These are phyloP conservation scores for Drosophila ustulata DNA, from an alignment of 2,888 invertebrate species.

Conservation along the genomic window DNA sequence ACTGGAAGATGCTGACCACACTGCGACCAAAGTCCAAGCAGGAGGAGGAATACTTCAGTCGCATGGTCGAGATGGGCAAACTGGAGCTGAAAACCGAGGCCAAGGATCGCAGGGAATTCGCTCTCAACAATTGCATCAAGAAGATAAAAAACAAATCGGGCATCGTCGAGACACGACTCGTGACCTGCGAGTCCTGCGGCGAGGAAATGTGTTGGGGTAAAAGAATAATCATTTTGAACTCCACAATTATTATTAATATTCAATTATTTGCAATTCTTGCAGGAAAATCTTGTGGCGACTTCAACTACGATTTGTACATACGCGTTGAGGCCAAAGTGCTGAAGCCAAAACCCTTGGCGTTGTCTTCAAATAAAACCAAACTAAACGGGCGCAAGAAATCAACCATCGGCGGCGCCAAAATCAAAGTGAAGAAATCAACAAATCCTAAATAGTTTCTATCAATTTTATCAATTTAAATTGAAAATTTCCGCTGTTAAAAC, in stretches of 20 bases:
- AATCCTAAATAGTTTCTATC: constrained; percentile 41
- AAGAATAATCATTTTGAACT: too few relatives aligned
- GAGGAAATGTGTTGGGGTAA: constrained; percentile 93
- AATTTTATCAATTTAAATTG: too few relatives aligned
- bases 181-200: constrained; percentile 92
- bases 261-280: background rate
- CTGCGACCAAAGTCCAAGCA: constrained; percentile 92
- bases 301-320: constrained; percentile 84
- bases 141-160: constrained; percentile 94
- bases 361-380: constrained; percentile 75
- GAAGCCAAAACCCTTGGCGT: constrained; percentile 78
- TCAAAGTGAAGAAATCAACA: constrained; percentile 76
- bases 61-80: constrained; percentile 93
- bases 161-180: constrained; percentile 91
- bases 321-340: constrained; percentile 82
- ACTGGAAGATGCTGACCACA: constrained; percentile 97
- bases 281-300: constrained; percentile 84
- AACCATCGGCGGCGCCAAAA: constrained; percentile 65
- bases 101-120: constrained; percentile 89
- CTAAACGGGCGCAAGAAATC: constrained; percentile 81
- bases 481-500: background rate
- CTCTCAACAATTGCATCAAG: constrained; percentile 89
- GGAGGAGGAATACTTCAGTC: constrained; percentile 95
- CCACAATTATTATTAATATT: too few relatives aligned
- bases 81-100: constrained; percentile 90